Conservation (phyloP, 2,888 invertebrate genomes). For the Hyles lineata region DNA sequence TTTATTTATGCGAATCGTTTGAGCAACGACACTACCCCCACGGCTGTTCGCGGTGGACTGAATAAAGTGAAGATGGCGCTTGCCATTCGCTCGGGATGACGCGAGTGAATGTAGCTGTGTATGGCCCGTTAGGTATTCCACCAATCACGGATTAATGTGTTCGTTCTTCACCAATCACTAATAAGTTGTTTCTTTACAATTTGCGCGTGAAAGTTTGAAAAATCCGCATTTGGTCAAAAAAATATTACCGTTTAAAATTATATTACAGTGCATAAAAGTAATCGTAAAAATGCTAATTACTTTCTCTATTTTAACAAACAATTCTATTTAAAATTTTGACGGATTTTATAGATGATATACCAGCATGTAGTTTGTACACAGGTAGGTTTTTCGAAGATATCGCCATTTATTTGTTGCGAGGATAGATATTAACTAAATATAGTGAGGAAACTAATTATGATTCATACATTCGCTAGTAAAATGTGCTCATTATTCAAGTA, state of each 20-base stretch:
- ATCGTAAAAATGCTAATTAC: neutral
- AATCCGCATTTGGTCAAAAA: conserved; percentile 34
- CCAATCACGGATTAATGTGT: conserved; percentile 58
- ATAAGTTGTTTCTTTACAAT: conserved; percentile 45
- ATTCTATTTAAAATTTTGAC: neutral
- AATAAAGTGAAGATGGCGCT: conserved; percentile 74
- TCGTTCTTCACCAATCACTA: conserved; percentile 55
- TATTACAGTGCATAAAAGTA: neutral
- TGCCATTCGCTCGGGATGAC: conserved; percentile 60
- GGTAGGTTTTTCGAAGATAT: neutral
- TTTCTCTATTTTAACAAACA: neutral
- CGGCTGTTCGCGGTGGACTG: conserved; percentile 79
- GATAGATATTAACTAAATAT: neutral
- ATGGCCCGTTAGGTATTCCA: conserved; percentile 56
- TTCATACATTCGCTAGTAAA: conserved; percentile 3
- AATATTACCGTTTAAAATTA: neutral
- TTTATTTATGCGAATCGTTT: conserved; percentile 48
- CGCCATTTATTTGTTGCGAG: neutral
- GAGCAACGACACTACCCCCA: conserved; percentile 62
- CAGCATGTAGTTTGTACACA: neutral
- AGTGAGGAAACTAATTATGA: neutral
- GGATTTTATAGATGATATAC: neutral
- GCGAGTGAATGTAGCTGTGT: conserved; percentile 71
- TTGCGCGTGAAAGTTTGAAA: conserved; percentile 76
- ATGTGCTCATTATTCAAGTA: conserved; percentile 20